Conservation (phyloP, 2,113 vertebrate species). For the Crypturellus undulatus region DNA sequence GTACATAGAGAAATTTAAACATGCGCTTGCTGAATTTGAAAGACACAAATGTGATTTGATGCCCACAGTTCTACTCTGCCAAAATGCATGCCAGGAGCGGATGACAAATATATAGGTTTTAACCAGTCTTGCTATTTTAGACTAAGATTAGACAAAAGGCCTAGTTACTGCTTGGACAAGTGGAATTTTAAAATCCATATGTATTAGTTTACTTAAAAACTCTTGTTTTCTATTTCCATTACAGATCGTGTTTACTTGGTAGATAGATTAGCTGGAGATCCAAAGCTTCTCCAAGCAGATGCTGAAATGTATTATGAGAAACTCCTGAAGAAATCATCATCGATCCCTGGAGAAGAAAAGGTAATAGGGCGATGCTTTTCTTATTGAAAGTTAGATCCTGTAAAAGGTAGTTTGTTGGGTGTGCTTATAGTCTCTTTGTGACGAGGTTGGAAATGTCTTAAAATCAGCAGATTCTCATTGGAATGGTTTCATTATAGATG, state of each 20-base stretch:
- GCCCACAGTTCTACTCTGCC: background rate
- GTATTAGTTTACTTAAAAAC: background rate
- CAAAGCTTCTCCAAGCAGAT: slow-evolving; percentile 27
- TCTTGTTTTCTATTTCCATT: background rate
- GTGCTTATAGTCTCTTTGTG: background rate
- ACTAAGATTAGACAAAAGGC: background rate
- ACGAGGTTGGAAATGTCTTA: background rate
- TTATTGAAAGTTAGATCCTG: background rate
- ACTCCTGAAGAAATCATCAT: background rate
- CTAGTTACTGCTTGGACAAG: background rate
- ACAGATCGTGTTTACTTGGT: slow-evolving; percentile 57
- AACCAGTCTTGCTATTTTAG: background rate
- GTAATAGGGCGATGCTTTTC: slow-evolving; percentile 36
- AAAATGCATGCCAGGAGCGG: background rate
- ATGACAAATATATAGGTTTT: background rate
- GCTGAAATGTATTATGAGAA: slow-evolving; percentile 55
- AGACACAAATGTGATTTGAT: background rate
- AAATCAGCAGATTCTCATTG: slow-evolving; percentile 2
- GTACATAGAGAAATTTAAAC: background rate
- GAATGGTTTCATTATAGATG: background rate
- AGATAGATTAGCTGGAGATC: slow-evolving; percentile 66
- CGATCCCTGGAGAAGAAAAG: slow-evolving; percentile 65
- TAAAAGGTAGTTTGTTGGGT: background rate
- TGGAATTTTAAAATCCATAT: background rate
- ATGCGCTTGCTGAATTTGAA: background rate